Base-by-base conservation (phyloP, 53 echinoderm and acorn worm species). In the Henricia sp. region DNA sequence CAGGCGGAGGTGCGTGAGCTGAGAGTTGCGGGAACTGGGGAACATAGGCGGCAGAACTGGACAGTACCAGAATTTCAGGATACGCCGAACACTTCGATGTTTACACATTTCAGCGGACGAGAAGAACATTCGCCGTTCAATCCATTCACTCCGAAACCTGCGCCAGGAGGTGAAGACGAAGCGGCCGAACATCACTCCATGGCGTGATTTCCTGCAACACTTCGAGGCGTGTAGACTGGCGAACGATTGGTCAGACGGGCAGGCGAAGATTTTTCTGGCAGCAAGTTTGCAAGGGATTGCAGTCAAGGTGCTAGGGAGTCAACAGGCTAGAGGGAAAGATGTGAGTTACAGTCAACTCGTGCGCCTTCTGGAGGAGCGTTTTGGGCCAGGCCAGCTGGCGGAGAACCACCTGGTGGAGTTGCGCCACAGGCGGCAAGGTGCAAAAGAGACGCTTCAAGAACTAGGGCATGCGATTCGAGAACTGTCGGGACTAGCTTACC, bases 131-230 rank as follows among this genome's bases (percentile, higher is more conserved):
- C n/a, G n/a, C n/a, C n/a, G n/a, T n/a, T n/a, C n/a, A n/a, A n/a
- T n/a, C 58, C 27, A 23, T 26, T 58, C 58, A 58, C 58, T 58
- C 58, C 58, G 13, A 65, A 19, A 35, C 65, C 65, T 10, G 37
- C 65, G 37, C 65, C 65, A 46, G 25, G 14, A 60, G 62, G 25
- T 26, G 29, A 25, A 25, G 62, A 28, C 32, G 29, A 60, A 14
- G 29, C 32, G 62, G 14, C 82, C 82, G 33, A 82, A 82, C 11
- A 48, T 82, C 34, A 44, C 60, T 12, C 60, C 77, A 37, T 76
- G 77, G 77, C 56, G 58, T 21, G 27, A 37, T 26, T 76, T 57
- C n/a, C 36, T 12, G 37, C 33, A 20, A 28, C 77, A 76, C 40
- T 76, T 76, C 41, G 25, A 48, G 41, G 42, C 64, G 14, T 43